Percentiles rank a stretch among this genome's conserved stretches.
These are phyloP conservation scores for Carassius carassius DNA, from an alignment of 2,113 vertebrate genomes.

Conservation along the genomic window DNA sequence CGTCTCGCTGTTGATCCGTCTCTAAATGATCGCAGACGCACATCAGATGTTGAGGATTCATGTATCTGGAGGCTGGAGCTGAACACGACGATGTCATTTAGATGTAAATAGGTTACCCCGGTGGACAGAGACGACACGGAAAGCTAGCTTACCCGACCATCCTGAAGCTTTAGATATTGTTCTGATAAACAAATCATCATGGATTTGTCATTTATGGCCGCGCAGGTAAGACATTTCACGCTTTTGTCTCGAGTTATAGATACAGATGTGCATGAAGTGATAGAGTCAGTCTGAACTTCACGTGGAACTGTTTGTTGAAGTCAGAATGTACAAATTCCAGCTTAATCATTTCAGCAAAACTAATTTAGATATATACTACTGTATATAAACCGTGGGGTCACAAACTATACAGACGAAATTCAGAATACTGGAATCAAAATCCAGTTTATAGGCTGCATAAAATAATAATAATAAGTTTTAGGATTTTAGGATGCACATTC, in stretches of 20 bases:
- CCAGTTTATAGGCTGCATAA: no score
- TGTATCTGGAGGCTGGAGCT: slow-evolving; percentile 25
- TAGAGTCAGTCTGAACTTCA: slow-evolving; percentile 2
- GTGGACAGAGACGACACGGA: neutral
- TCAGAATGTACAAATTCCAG: neutral
- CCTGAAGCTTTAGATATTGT: slow-evolving; percentile 14
- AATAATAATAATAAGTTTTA: no score
- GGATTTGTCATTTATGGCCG: slow-evolving; percentile 65
- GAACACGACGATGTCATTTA: slow-evolving; percentile 10
- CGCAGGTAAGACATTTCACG: slow-evolving; percentile 54
- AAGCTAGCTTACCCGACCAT: neutral
- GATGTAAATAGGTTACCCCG: slow-evolving; percentile 22
- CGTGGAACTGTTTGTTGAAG: neutral
- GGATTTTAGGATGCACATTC: neutral
- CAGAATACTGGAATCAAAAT: neutral
- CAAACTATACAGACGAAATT: neutral
- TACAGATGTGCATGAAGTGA: neutral
- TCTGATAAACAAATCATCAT: slow-evolving; percentile 43
- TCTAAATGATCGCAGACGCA: slow-evolving; percentile 28
- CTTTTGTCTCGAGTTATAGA: neutral
- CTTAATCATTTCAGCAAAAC: neutral
- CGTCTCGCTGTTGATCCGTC: slow-evolving; percentile 18
- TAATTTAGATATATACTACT: neutral
- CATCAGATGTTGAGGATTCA: slow-evolving; percentile 5
- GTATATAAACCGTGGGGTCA: no score